These are phyloP conservation scores for Napeogenes inachia DNA, from an alignment of 2,888 invertebrate species.

Conservation along the genomic window DNA sequence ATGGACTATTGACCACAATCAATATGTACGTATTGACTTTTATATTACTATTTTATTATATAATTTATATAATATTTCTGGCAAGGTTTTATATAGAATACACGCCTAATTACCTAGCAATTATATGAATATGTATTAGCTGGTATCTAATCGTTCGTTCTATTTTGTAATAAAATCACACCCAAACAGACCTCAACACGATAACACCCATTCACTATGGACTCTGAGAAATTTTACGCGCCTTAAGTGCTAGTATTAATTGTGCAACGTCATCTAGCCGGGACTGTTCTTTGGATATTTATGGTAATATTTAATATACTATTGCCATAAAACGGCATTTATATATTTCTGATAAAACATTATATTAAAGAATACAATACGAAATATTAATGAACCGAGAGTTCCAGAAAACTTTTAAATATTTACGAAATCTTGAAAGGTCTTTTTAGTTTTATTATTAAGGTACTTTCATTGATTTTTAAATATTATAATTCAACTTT, in stretches of 20 bases:
- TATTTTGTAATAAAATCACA: constrained; percentile 7
- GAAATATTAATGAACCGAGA: constrained; percentile 1
- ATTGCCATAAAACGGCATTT: constrained; percentile 16
- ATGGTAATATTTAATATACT: constrained; percentile 7
- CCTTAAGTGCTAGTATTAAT: constrained; percentile 46
- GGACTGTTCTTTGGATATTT: constrained; percentile 23
- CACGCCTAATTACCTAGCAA: neutral
- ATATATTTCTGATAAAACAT: too few species aligned
- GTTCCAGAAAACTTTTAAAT: too few species aligned
- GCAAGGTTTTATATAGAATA: neutral
- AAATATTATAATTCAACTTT: neutral
- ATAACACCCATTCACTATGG: constrained; percentile 54
- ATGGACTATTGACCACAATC: too few species aligned
- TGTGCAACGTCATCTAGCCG: constrained; percentile 47
- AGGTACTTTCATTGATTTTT: too few species aligned
- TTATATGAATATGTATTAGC: neutral
- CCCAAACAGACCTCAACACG: constrained; percentile 42
- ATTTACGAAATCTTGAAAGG: too few species aligned
- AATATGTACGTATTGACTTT: too few species aligned
- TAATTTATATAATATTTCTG: neutral
- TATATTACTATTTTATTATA: too few species aligned
- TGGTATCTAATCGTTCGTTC: constrained; percentile 4
- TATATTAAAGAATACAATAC: too few species aligned
- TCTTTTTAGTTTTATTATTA: too few species aligned
- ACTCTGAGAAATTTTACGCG: constrained; percentile 66